These are phyloP conservation scores for Terebella lapidaria DNA, from an alignment of 2,888 invertebrate species.

Conservation along the genomic window DNA sequence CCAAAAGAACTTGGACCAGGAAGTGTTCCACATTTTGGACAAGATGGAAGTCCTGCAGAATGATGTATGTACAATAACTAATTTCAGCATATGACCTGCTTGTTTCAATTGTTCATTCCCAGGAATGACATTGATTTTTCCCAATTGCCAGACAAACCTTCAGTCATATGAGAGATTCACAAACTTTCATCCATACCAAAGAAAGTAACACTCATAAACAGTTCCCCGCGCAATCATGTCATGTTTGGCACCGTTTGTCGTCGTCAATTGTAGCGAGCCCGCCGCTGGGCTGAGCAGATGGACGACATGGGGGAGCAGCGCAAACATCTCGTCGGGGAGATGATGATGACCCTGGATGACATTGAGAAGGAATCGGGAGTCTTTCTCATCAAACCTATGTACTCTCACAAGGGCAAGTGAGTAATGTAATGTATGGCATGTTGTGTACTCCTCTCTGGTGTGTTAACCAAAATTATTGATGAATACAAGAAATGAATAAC, in stretches of 20 bases:
- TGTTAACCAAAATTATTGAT: too few species aligned
- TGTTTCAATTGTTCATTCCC: background rate
- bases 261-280: slow-evolving; percentile 43
- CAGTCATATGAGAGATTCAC: too few species aligned
- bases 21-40: slow-evolving; percentile 44
- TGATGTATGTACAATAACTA: slow-evolving; percentile 33
- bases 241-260: too few species aligned
- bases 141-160: too few species aligned
- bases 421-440: too few species aligned
- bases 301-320: slow-evolving; percentile 43
- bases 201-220: too few species aligned
- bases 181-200: too few species aligned
- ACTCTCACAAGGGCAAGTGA: slow-evolving; percentile 35
- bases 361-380: slow-evolving; percentile 50
- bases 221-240: too few species aligned
- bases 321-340: slow-evolving; percentile 36
- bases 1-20: slow-evolving; percentile 40
- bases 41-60: slow-evolving; percentile 49
- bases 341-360: slow-evolving; percentile 45
- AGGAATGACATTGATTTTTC: background rate
- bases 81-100: too few species aligned
- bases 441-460: too few species aligned
- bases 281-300: slow-evolving; percentile 45
- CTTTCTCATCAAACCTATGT: slow-evolving; percentile 52
- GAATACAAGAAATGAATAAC: too few species aligned